Evolutionary conservation across 1,140 invertebrate species (phyloP).

Genomic region (Metaphire vulgaris): DNA sequence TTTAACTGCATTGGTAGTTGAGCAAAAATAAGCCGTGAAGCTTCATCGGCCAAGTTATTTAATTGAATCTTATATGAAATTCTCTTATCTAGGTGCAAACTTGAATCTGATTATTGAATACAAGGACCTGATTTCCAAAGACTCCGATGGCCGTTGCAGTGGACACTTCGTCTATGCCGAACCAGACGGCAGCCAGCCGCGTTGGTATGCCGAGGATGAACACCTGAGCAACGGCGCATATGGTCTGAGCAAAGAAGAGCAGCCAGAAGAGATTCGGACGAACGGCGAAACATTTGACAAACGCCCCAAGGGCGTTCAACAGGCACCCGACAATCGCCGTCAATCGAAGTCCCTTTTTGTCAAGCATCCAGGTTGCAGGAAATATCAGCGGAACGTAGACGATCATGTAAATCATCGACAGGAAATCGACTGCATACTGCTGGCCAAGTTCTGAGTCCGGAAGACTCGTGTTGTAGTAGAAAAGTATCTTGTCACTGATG

Average conservation of each 20-base stretch:
- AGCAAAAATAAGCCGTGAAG: no score
- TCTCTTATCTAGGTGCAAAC: no score
- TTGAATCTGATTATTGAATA: no score
- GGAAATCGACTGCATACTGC: conserved; percentile 64
- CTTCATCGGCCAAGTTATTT: no score
- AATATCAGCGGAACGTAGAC: conserved; percentile 92
- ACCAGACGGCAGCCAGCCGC: conserved; percentile 90
- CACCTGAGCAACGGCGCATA: conserved; percentile 47
- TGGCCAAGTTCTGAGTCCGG: conserved; percentile 37
- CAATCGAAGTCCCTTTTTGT: conserved; percentile 76
- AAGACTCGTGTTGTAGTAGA: conserved; percentile 50
- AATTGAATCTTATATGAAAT: no score
- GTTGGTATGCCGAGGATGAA: conserved; percentile 91
- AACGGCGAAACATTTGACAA: conserved; percentile 81
- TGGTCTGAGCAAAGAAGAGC: conserved; percentile 24
- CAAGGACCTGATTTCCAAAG: conserved; percentile 90
- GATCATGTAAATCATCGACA: conserved; percentile 95
- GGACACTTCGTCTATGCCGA: conserved; percentile 83
- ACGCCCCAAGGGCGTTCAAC: conserved; percentile 77
- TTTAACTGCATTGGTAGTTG: no score
- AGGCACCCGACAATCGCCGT: conserved; percentile 75
- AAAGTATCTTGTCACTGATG: conserved; percentile 49
- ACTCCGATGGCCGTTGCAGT: conserved; percentile 95
- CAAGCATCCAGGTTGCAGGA: conserved; percentile 84
- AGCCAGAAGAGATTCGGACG: conserved; percentile 56